Conservation (phyloP, 2,797 vertebrate species). For the Parotocinclus haroldoi region DNA sequence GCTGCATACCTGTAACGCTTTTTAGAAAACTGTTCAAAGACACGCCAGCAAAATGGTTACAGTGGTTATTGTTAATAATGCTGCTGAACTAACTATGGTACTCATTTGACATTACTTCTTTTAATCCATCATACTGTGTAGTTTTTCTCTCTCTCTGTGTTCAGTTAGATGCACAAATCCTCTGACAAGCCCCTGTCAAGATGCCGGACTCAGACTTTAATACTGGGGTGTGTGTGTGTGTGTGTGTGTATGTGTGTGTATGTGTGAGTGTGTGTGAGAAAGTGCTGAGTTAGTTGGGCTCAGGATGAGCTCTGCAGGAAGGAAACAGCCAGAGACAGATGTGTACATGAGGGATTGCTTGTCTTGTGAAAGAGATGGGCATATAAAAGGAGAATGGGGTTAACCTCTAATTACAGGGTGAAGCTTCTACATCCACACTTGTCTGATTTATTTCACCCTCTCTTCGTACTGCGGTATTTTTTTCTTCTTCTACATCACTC, state of each 20-base stretch:
- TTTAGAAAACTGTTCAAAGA: too few species aligned
- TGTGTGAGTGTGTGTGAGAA: not conserved
- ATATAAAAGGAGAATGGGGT: conserved; percentile 56
- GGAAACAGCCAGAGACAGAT: not conserved
- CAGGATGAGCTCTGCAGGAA: not conserved
- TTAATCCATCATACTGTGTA: too few species aligned
- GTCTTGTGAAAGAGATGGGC: conserved; percentile 49
- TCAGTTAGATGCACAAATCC: too few species aligned
- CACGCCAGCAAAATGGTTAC: too few species aligned
- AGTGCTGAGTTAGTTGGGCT: too few species aligned
- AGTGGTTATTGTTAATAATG: too few species aligned
- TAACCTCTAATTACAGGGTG: conserved; percentile 65
- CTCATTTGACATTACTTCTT: too few species aligned
- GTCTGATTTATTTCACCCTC: conserved; percentile 36
- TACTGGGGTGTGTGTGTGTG: not conserved
- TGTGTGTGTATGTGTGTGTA: not conserved
- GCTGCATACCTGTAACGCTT: too few species aligned
- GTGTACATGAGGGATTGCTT: conserved; percentile 27
- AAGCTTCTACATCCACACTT: conserved; percentile 45
- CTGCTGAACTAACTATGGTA: too few species aligned
- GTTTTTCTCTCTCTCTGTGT: too few species aligned
- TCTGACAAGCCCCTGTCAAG: too few species aligned
- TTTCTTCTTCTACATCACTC: conserved; percentile 9
- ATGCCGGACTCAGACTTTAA: too few species aligned
- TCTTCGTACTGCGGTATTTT: conserved; percentile 7